phyloP scores from a whole-genome alignment of 2,797 vertebrate genomes.

The Spea hammondii region DNA sequence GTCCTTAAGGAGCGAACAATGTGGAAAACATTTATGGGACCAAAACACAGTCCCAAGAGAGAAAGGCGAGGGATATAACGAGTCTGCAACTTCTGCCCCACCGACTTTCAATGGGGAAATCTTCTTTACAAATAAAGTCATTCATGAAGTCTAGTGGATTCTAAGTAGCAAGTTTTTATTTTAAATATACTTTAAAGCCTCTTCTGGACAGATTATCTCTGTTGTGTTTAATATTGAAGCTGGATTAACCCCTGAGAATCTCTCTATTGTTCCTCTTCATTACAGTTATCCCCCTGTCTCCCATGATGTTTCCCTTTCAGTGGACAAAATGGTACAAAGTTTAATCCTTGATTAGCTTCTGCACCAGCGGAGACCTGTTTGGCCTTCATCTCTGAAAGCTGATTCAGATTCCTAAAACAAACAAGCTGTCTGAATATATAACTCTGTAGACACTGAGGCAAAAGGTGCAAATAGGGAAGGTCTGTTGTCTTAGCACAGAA shows the following conservation, averaged over 20 bases:
- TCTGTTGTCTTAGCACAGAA: slow-evolving; percentile 6
- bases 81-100: slow-evolving; percentile 64
- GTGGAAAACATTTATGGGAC: slow-evolving; percentile 59
- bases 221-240: slow-evolving; percentile 62
- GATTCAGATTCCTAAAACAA: slow-evolving; percentile 64
- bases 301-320: slow-evolving; percentile 67
- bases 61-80: slow-evolving; percentile 63
- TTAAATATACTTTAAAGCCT: slow-evolving; percentile 63
- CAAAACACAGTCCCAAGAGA: slow-evolving; percentile 59
- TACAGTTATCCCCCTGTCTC: slow-evolving; percentile 68
- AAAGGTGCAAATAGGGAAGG: slow-evolving; percentile 47
- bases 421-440: slow-evolving; percentile 65
- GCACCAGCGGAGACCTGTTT: slow-evolving; percentile 56
- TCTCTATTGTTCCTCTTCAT: slow-evolving; percentile 69
- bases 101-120: slow-evolving; percentile 63
- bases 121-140: slow-evolving; percentile 69
- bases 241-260: slow-evolving; percentile 68
- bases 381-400: slow-evolving; percentile 60
- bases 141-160: slow-evolving; percentile 67
- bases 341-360: slow-evolving; percentile 65
- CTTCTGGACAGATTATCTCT: slow-evolving; percentile 67
- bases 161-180: slow-evolving; percentile 70
- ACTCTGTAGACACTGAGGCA: slow-evolving; percentile 57
- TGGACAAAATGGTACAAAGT: slow-evolving; percentile 61
- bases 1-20: slow-evolving; percentile 60